Percentiles rank a stretch among this genome's conserved stretches.
Evolutionary conservation across 53 echinoderm and acorn worm species (phyloP).

Genomic region (Echinarachnius parma): DNA sequence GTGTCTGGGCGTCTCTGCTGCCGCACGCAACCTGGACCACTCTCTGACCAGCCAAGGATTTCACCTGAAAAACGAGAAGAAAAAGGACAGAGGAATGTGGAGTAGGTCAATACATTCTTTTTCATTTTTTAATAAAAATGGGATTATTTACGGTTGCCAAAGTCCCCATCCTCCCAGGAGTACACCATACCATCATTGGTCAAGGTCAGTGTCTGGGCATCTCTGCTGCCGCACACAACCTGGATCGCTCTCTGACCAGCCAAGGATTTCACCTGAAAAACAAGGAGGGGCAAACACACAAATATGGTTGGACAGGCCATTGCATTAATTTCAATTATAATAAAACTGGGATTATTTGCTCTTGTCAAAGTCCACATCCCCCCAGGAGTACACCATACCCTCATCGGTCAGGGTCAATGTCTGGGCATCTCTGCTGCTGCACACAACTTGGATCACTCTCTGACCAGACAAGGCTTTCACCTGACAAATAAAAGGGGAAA

Average conservation of each 20-base stretch:
- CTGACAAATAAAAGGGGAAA: constrained; percentile 32
- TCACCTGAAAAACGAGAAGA: no score
- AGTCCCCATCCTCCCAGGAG: constrained; percentile 98
- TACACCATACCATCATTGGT: constrained; percentile 90
- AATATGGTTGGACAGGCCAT: no score
- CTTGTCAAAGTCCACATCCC: constrained; percentile 95
- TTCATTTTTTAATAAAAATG: no score
- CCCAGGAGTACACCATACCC: constrained; percentile 93
- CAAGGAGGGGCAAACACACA: no score
- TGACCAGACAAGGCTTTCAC: constrained; percentile 79
- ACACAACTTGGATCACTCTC: constrained; percentile 76
- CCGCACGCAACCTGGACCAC: constrained; percentile 86
- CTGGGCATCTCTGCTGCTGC: constrained; percentile 95
- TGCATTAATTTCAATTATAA: no score
- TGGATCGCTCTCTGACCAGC: constrained; percentile 68
- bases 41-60: constrained; percentile 72
- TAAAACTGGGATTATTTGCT: no score
- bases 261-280: constrained; percentile 74
- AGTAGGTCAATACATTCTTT: no score
- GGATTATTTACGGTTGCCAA: constrained; percentile 88
- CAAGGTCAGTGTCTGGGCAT: constrained; percentile 87
- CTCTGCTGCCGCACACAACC: constrained; percentile 92
- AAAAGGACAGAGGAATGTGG: neutral
- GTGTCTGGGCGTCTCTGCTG: constrained; percentile 93
- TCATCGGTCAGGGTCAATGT: constrained; percentile 88